Base-by-base conservation (phyloP, 1,140 invertebrate genomes). In the Cydia fagiglandana region DNA sequence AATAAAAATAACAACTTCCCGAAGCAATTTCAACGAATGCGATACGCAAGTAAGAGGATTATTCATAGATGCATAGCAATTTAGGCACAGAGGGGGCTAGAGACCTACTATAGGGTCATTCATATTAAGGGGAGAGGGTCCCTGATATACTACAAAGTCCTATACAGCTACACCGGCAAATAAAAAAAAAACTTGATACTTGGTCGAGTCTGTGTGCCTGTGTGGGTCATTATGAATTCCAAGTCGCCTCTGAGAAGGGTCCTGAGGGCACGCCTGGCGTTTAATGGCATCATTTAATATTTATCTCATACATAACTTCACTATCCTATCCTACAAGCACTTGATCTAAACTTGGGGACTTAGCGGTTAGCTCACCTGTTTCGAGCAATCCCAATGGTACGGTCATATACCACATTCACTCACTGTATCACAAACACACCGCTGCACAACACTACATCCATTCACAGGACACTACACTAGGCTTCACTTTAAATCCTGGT, bases 401-500 rank as follows among this genome's bases (percentile, higher is more conserved):
- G 56, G 56, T 61, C 56, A 61, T 61, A 61, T 24, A 61, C 20
- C 56, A 61, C 56, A 61, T 4, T 3, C 53, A 61, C 56, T 17
- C 56, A 61, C 56, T 24, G 50, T 7, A 53, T 61, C 56, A 61
- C 56, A 61, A 61, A 38, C 34, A 38, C 34, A 15, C 34, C 66
- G 66, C 66, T 30, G 15, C 66, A 15, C 24, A 10, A 64, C 74
- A 73, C 28, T 28, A 74, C 77, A 78, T 74, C 75, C 56, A 56
- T 76, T 76, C 77, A 73, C 73, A n/a, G 15, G 20, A 7, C 56
- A 61, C 56, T 61, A 50, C 34, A 76, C 73, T 15, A 73, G 53
- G 68, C 28, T 41, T 41, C 61, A 76, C 75, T 53, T 80, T 79
- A 84, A 79, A 70, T 38, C 75, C 68, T 70, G 64, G 76, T 84